phyloP scores from a whole-genome alignment of 2,113 vertebrate species.

The Sceloporus undulatus region DNA sequence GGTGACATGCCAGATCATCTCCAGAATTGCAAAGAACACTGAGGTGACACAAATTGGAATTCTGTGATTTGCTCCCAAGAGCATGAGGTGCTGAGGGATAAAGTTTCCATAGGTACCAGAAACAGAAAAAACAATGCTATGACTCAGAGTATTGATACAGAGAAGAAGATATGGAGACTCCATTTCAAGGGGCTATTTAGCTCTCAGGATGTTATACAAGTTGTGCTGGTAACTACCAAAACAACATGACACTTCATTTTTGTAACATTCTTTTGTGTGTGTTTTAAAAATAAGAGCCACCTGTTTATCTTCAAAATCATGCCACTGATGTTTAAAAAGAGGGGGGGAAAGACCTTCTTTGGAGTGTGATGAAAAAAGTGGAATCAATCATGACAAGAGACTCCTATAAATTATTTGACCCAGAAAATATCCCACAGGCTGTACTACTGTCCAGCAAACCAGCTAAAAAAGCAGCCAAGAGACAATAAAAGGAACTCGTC shows the following conservation, averaged over 20 bases:
- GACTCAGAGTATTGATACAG: neutral
- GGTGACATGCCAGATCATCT: neutral
- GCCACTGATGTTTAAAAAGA: slow-evolving; percentile 35
- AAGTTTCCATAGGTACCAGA: no score
- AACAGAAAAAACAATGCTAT: no score
- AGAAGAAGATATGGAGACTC: neutral
- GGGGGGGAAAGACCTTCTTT: slow-evolving; percentile 41
- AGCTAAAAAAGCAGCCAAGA: slow-evolving; percentile 62
- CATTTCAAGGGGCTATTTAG: neutral
- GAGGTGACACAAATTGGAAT: neutral
- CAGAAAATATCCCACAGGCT: slow-evolving; percentile 48
- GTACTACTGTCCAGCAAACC: slow-evolving; percentile 44
- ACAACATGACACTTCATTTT: slow-evolving; percentile 28
- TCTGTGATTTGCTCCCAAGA: neutral
- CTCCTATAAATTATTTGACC: slow-evolving; percentile 43
- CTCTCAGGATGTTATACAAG: slow-evolving; percentile 28
- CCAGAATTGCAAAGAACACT: neutral
- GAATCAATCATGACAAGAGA: slow-evolving; percentile 52
- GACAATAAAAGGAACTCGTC: slow-evolving; percentile 63
- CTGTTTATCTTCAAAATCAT: slow-evolving; percentile 51
- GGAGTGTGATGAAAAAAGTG: slow-evolving; percentile 49
- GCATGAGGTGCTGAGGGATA: neutral
- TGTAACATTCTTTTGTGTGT: neutral
- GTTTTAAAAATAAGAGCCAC: slow-evolving; percentile 46
- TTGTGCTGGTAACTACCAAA: slow-evolving; percentile 38